Conservation (phyloP, 2,113 vertebrate genomes). For the Aramus guarauna region DNA sequence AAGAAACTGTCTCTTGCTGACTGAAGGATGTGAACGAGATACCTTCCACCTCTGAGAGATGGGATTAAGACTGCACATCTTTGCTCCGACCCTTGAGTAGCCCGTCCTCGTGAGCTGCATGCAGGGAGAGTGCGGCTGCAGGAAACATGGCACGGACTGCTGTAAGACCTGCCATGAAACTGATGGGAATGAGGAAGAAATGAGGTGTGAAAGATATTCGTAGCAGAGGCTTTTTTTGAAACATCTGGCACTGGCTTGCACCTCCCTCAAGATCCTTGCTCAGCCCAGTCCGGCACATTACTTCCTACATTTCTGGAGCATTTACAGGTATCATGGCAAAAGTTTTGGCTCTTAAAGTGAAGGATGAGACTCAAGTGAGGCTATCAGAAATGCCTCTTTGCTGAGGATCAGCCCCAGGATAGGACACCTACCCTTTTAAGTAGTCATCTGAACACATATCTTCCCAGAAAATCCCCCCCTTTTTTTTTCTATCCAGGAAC, state of each 20-base stretch:
- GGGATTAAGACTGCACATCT: background rate
- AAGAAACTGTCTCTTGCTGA: background rate
- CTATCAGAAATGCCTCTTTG: background rate
- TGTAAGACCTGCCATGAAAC: background rate
- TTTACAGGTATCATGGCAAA: background rate
- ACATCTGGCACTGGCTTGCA: background rate
- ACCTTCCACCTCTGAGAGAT: background rate
- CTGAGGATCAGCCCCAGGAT: background rate
- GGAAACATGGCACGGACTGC: background rate
- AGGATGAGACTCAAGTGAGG: rapidly evolving
- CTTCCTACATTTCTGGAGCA: background rate
- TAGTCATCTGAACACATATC: background rate
- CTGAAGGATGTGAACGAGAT: background rate
- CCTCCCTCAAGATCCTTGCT: background rate
- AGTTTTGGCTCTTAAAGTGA: background rate
- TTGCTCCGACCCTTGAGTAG: background rate
- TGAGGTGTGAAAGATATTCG: background rate
- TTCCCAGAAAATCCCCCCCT: background rate
- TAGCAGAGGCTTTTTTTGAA: background rate
- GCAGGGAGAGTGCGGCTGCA: background rate
- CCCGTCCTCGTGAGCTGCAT: rapidly evolving
- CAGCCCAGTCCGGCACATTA: rapidly evolving
- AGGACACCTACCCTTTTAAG: background rate
- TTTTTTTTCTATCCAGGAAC: background rate
- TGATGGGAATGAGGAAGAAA: slow-evolving; percentile 9